Evolutionary conservation across 2,113 vertebrate genomes (phyloP), one percentile per base, ranked within the genome.

Genomic region (Strigops habroptila): DNA sequence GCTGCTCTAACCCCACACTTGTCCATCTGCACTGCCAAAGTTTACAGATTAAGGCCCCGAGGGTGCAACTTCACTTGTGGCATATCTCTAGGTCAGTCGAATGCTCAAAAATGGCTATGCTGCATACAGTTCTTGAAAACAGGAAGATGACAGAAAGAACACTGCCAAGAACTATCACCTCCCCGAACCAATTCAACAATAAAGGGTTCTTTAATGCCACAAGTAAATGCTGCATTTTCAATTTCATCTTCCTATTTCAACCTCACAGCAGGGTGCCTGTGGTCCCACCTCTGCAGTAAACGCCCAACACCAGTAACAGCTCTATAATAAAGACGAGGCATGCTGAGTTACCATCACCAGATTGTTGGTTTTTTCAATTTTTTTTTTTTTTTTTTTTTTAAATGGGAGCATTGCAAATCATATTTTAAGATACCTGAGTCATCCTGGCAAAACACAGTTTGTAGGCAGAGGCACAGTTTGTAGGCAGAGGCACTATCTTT

Each of bases 1-100:
- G 12, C 18, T 73, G 14, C 60, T 55, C 67, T 55, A 86, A 28
- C 8, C 21, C 9, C 0, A 0, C 8, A 63, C 10, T 12, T 0
- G 2, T 18, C 57, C 25, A 35, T 21, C 60, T 37, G 52, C 2
- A 5, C 41, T 35, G 33, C 35, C 33, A 57, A 23, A 60, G 27
- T 68, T 35, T 37, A 49, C 4, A 78, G 65, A 25, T 33, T 27
- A 35, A 85, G 41, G 48, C 23, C 23, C 62, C 23, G 12, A 69
- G 33, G 22, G 12, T 43, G 14, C 64, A 80, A 5, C 33, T 55
- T 77, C 35, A 27, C n/a, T 69, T 48, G 25, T 41, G 48, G 62
- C 3, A 8, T 18, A 14, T 14, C 52, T 82, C 41, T 18, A 25
- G 22, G 57, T 31, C 28, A 27, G 43, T 39, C 24, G 59, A 37